Base-by-base conservation (phyloP, 2,797 vertebrate species). In the Lemur catta region DNA sequence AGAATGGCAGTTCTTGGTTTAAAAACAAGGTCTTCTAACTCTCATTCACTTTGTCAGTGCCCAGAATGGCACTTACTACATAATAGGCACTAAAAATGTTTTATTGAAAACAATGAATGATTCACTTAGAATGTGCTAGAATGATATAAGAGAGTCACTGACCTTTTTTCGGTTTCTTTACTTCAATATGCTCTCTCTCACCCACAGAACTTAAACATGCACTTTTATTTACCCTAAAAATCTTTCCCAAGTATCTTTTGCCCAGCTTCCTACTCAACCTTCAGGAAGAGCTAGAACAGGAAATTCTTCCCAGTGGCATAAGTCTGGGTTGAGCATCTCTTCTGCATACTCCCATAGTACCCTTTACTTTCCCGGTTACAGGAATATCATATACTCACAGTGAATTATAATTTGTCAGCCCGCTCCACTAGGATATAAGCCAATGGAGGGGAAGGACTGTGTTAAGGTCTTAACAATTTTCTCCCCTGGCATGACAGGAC, bases 221-320 rank as follows among this genome's bases (percentile, higher is more conserved):
- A 28, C 7, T 46, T 76, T 20, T 33, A 20, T 82, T 61, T 82
- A 82, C 61, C 43, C 38, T 55, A 33, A 82, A 75, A 91, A 87
- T 28, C 13, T 11, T 74, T 50, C 81, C 76, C 8, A 1, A 26
- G 26, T 33, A 4, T 48, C 33, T 86, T 76, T 26, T 65, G 43
- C 43, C 33, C 50, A 4, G 11, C 26, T 57, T 67, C 57, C 74
- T 48, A 43, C 46, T 65, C 38, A 41, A 38, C 4, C 55, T 59
- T 75, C 30, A 43, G 69, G 52, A n/a, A 57, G 41, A 90, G 41
- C 10, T 26, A 35, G 50, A 43, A 50, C 15, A 50, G 28, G 28
- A 41, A 50, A 9, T 46, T 3, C 28, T 30, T 6, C 33, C 20
- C 3, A 4, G 4, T 4, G 14, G 1, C 22, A 7, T 24, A n/a